Evolutionary conservation across 2,113 vertebrate genomes (phyloP), one percentile per base, ranked within the genome.

Genomic region (Ondatra zibethicus): DNA sequence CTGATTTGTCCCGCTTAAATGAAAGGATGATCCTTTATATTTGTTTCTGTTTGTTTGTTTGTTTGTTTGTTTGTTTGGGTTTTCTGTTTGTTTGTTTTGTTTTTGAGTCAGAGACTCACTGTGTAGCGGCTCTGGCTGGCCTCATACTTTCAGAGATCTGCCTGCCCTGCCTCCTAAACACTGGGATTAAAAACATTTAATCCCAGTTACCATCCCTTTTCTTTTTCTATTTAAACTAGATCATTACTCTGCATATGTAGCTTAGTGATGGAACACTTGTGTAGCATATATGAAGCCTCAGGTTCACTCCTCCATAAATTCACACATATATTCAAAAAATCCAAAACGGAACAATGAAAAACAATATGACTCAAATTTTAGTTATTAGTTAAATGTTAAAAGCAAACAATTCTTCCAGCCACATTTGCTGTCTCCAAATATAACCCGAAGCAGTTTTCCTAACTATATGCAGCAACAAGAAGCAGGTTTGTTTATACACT

Each of bases 211-310:
- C n/a, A 87, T 58, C 3, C 16, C 27, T 63, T n/a, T 0, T 3
- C 91, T 93, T 14, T 80, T 70, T 81, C 33, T 75, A 65, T 68
- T 87, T 94, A 87, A 81, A 96, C 78, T 36, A 52, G 58, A 86
- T 52, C 1, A 39, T 72, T 85, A 19, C n/a, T n/a, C n/a, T 31
- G 52, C 1, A 17, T 17, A 75, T 58, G 2, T 42, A 42, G 5
- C 50, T 39, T 31, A 31, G 4, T 58, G 36, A 4, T 73, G 36
- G 25, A 29, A 25, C 68, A 58, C 70, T 58, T 58, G 25, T 39
- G 25, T 19, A 88, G 19, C 13, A 29, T 10, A 29, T 9, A 27
- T 21, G 50, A 89, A 61, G 25, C 2, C 36, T 68, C 19, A 12
- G 36, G 50, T 39, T 72, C 68, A 55, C 4, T 17, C 47, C 23